Percentiles rank a stretch among this genome's conserved stretches.
Evolutionary conservation across 1,140 invertebrate genomes (phyloP).

Genomic region (Aphaenogaster ashmeadi): DNA sequence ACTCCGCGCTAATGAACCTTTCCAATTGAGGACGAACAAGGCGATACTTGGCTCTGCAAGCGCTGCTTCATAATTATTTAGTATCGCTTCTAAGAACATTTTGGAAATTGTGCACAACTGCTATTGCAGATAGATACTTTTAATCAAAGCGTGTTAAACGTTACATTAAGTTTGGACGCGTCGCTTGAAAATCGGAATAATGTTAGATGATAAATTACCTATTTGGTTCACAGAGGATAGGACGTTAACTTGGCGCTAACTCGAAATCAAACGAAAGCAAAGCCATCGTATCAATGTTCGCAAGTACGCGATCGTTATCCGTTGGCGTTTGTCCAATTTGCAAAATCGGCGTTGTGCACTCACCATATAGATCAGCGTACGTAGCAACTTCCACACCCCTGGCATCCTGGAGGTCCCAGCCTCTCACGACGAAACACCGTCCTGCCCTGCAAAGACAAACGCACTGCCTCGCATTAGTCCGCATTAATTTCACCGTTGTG

Average conservation of each 20-base stretch:
- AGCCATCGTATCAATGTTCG: not conserved
- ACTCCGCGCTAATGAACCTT: not conserved
- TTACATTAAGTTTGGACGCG: slow-evolving; percentile 11
- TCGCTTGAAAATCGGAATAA: slow-evolving; percentile 3
- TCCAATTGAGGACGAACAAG: slow-evolving; percentile 4
- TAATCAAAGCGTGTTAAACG: slow-evolving; percentile 18
- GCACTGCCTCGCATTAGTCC: not conserved
- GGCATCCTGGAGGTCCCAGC: slow-evolving; percentile 86
- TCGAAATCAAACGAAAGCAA: slow-evolving; percentile 15
- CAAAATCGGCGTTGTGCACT: slow-evolving; percentile 68
- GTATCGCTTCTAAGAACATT: not conserved
- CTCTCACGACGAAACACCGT: slow-evolving; percentile 85
- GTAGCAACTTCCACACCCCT: slow-evolving; percentile 86
- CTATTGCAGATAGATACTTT: not conserved
- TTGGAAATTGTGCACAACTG: not conserved
- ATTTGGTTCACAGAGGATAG: not conserved
- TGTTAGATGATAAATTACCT: not conserved
- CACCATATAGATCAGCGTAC: slow-evolving; percentile 86
- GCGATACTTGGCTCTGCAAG: not conserved
- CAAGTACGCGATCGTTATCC: not conserved
- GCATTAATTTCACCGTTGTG: slow-evolving; percentile 31
- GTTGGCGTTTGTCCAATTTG: slow-evolving; percentile 2
- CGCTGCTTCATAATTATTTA: slow-evolving; percentile 16
- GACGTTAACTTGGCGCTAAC: not conserved
- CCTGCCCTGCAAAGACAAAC: slow-evolving; percentile 81